Evolutionary conservation across 2,797 vertebrate genomes (phyloP).

Genomic region (Ctenopoma multispine): DNA sequence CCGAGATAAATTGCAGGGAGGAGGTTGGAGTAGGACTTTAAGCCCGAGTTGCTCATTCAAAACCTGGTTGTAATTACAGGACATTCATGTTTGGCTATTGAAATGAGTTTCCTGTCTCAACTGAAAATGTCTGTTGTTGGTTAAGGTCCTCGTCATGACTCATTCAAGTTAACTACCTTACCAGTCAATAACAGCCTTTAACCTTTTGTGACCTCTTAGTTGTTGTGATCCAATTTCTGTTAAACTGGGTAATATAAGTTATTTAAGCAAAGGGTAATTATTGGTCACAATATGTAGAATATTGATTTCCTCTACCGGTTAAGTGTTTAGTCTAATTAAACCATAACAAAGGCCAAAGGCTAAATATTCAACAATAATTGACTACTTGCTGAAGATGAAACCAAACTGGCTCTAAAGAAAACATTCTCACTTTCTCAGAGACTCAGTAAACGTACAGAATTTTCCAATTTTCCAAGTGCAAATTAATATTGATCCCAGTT

Average conservation of each 20-base stretch:
- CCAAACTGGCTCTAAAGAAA: not conserved
- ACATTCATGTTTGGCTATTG: slow-evolving; percentile 22
- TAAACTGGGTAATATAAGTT: slow-evolving; percentile 54
- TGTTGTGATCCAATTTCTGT: slow-evolving; percentile 60
- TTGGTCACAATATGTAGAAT: slow-evolving; percentile 50
- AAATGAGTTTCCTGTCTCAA: slow-evolving; percentile 19
- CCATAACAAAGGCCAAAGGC: slow-evolving; percentile 18
- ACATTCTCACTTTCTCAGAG: not conserved
- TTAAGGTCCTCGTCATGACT: slow-evolving; percentile 52
- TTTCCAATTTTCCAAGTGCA: slow-evolving; percentile 13
- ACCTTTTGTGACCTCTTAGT: slow-evolving; percentile 67
- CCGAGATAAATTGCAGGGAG: slow-evolving; percentile 34
- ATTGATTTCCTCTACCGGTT: slow-evolving; percentile 57
- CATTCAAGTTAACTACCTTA: slow-evolving; percentile 71
- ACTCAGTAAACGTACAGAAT: slow-evolving; percentile 1
- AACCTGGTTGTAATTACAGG: slow-evolving; percentile 6
- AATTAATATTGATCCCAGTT: slow-evolving; percentile 38
- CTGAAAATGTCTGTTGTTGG: slow-evolving; percentile 32
- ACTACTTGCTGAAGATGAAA: not conserved
- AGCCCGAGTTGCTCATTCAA: slow-evolving; percentile 17
- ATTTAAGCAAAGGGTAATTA: slow-evolving; percentile 60
- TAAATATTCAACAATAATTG: slow-evolving; percentile 25
- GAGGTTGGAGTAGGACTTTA: slow-evolving; percentile 15
- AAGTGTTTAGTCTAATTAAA: slow-evolving; percentile 49
- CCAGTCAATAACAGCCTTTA: slow-evolving; percentile 71